Conservation (phyloP, 2,797 vertebrate species). For the Xiphophorus birchmanni region DNA sequence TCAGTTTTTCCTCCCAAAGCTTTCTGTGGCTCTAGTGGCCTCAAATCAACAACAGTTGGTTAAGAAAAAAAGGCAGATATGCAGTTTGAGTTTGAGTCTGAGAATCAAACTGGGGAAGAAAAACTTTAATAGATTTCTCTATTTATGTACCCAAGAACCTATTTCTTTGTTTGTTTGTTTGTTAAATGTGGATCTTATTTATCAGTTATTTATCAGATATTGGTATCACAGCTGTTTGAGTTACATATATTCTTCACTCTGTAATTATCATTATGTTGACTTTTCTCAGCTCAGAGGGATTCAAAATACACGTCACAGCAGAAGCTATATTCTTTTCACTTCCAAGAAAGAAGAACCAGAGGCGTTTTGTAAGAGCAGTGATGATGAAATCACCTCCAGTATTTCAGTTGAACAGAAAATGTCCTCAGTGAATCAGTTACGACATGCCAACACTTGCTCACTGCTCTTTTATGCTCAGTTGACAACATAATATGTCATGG, state of each 20-base stretch:
- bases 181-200: background rate
- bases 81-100: no score
- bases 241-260: background rate
- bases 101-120: no score
- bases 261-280: background rate
- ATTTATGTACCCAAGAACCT: background rate
- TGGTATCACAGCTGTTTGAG: background rate
- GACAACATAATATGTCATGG: background rate
- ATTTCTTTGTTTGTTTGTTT: background rate
- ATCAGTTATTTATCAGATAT: background rate
- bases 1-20: no score
- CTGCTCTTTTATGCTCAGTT: background rate
- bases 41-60: background rate
- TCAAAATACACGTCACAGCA: background rate
- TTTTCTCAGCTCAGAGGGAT: background rate
- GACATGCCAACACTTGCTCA: conserved; percentile 4
- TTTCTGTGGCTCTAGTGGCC: no score
- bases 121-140: background rate
- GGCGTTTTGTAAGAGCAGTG: background rate
- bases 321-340: background rate
- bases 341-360: background rate
- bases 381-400: conserved; percentile 15
- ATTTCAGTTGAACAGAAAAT: background rate
- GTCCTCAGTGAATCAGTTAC: background rate
- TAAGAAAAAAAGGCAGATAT: background rate